Evolutionary conservation across 1,140 invertebrate genomes (phyloP), one percentile per base, ranked within the genome.

Genomic region (Zophobas atratus): DNA sequence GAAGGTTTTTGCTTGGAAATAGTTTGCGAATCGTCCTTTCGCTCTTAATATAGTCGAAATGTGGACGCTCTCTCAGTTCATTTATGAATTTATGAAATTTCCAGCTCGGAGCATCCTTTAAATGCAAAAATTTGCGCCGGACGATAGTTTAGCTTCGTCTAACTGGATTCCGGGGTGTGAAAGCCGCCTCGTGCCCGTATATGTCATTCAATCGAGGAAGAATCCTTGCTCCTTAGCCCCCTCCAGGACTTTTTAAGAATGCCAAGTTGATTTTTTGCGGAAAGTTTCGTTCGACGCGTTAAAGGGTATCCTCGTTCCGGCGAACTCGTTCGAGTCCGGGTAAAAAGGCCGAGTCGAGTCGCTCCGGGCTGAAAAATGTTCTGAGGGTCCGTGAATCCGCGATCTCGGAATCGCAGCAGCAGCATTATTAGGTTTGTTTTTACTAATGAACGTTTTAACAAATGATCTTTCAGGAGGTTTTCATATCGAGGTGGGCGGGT

Each of bases 371-470:
- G 60, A 67, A 67, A 67, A 67, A 67, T 67, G 60, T 67, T 67
- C 43, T 8, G 60, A 67, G 60, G 60, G 60, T 63, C 34, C 53
- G 8, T 67, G 60, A 5, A 67, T 67, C n/a, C 60, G 60, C 60
- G 60, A 67, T 43, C 38, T 67, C 60, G 38, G 60, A 67, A 67
- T 67, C 60, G 60, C 60, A 67, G 60, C 60, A 67, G 60, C 60
- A 67, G 70, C 36, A 53, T 75, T 78, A 75, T 78, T 75, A 57
- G 71, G 72, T 78, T 78, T 78, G 77, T 78, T 78, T 72, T 76
- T 57, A 39, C 55, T 79, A 79, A 79, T 76, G 74, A 76, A 72
- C 74, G 48, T 70, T 78, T 70, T 79, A 79, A 79, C 75, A 79
- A 79, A 79, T 76, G 78, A 79, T 79, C 78, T 72, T 80, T 76